Conservation (phyloP, 2,888 invertebrate genomes). For the Platycheirus albimanus region DNA sequence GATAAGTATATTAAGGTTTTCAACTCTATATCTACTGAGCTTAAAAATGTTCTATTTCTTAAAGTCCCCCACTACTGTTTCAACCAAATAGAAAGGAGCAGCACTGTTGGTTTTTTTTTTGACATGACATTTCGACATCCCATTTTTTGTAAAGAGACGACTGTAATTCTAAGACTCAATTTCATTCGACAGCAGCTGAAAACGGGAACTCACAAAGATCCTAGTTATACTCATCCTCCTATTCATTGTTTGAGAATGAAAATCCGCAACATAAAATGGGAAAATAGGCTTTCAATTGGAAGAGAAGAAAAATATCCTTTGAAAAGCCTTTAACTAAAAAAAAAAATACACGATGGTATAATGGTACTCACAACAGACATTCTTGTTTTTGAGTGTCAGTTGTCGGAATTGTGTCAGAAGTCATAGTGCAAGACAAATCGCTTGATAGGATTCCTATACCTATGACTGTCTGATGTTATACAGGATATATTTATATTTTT, state of each 20-base stretch:
- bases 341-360: no score
- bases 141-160: constrained; percentile 35
- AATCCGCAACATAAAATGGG: background rate
- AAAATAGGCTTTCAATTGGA: background rate
- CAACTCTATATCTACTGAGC: no score
- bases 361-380: no score
- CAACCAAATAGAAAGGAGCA: no score
- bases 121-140: constrained; percentile 63
- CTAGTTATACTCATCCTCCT: no score
- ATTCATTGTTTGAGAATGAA: background rate
- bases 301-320: background rate
- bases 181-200: constrained; percentile 31
- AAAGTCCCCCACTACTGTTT: no score
- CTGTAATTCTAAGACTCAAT: constrained; percentile 61
- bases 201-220: constrained; percentile 15
- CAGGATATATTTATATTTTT: background rate
- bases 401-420: constrained; percentile 52
- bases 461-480: no score
- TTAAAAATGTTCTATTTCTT: no score
- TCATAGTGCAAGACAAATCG: constrained; percentile 40
- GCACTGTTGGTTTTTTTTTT: no score
- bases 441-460: constrained; percentile 12
- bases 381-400: constrained; percentile 50
- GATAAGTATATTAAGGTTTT: no score
- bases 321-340: no score